Conservation (phyloP, 2,113 vertebrate species). For the Marcusenius ussheri region DNA sequence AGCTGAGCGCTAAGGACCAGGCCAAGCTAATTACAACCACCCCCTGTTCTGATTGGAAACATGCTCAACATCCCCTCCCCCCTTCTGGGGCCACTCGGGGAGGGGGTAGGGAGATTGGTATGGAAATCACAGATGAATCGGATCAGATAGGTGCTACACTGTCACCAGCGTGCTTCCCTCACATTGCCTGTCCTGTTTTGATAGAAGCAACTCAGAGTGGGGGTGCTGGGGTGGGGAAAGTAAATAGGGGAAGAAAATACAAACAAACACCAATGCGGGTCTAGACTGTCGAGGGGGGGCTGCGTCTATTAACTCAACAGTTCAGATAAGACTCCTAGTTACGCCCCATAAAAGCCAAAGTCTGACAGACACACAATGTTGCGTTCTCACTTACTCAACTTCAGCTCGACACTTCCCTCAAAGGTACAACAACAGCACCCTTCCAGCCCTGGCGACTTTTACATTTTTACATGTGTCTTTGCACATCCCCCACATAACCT, state of each 20-base stretch:
- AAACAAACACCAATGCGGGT: background rate
- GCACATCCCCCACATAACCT: background rate
- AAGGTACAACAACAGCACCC: background rate
- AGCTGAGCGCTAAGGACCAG: constrained; percentile 47
- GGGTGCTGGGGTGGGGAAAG: background rate
- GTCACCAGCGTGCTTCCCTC: background rate
- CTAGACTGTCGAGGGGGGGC: background rate
- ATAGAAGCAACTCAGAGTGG: background rate
- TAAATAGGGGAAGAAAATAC: background rate
- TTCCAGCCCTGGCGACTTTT: background rate
- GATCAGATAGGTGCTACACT: background rate
- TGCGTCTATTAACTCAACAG: background rate
- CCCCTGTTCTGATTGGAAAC: constrained; percentile 70
- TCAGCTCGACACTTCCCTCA: background rate
- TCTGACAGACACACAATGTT: background rate
- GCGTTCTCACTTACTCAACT: background rate
- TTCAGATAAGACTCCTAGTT: background rate
- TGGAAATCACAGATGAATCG: constrained; percentile 2
- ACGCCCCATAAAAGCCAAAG: background rate
- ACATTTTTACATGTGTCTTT: background rate
- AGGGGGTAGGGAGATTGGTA: constrained; percentile 4
- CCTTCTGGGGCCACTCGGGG: constrained; percentile 50
- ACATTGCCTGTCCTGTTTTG: background rate
- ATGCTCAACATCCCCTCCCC: constrained; percentile 65
- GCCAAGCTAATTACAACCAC: constrained; percentile 63